These are phyloP conservation scores for Cyclophora albipunctata DNA, from an alignment of 2,888 invertebrate species.

Conservation along the genomic window DNA sequence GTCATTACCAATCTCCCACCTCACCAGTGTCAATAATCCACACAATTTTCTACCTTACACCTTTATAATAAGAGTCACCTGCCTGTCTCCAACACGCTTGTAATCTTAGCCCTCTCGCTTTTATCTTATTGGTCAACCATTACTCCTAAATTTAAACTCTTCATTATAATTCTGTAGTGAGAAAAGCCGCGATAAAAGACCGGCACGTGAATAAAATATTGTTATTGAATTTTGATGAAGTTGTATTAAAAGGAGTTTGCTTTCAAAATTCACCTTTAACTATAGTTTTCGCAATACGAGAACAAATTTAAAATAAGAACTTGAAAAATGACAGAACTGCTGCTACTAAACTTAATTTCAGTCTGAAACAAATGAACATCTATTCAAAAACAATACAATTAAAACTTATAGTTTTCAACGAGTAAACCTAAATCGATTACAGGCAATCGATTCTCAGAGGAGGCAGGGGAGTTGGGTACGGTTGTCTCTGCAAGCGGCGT, in stretches of 20 bases:
- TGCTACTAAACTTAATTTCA: no score
- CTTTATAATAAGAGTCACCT: constrained; percentile 18
- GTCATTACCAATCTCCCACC: constrained; percentile 60
- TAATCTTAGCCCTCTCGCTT: constrained; percentile 61
- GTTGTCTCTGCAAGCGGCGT: constrained; percentile 72
- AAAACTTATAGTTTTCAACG: constrained; percentile 29
- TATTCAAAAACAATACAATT: not conserved
- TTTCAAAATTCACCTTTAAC: no score
- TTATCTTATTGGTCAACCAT: constrained; percentile 75
- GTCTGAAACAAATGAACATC: not conserved
- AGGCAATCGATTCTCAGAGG: constrained; percentile 62
- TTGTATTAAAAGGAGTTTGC: constrained; percentile 28
- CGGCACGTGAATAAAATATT: constrained; percentile 61
- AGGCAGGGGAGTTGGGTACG: constrained; percentile 47
- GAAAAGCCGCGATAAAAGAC: constrained; percentile 66
- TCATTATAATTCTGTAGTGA: constrained; percentile 71
- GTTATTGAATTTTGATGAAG: constrained; percentile 69
- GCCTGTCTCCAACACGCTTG: constrained; percentile 26
- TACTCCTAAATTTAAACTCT: constrained; percentile 75
- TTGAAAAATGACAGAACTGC: no score
- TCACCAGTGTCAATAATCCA: constrained; percentile 16
- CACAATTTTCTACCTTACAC: constrained; percentile 31
- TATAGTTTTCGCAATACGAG: no score
- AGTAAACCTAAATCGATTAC: constrained; percentile 63
- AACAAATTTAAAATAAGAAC: no score